Percentiles rank a stretch among this genome's conserved stretches.
Conservation (phyloP, 2,888 invertebrate genomes). For the Rhopalosiphum nymphaeae region DNA sequence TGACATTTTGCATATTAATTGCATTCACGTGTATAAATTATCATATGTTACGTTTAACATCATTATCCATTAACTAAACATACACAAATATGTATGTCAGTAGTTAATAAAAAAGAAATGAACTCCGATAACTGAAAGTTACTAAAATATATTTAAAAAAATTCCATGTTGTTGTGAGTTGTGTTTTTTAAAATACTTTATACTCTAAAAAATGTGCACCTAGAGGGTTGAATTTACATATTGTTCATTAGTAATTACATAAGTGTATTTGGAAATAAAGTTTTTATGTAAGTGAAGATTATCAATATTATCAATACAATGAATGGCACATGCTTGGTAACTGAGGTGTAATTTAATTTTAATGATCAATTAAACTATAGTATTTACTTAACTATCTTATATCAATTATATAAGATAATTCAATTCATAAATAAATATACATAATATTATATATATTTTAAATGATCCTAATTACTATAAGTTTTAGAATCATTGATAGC, state of each 20-base stretch:
- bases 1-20: not conserved
- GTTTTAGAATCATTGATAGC: too few species aligned
- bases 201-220: not conserved
- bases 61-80: not conserved
- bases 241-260: not conserved
- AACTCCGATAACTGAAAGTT: not conserved
- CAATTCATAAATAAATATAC: too few species aligned
- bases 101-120: not conserved
- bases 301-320: not conserved
- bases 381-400: too few species aligned
- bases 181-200: not conserved
- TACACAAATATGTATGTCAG: not conserved
- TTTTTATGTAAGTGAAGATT: not conserved
- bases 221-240: not conserved
- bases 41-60: not conserved
- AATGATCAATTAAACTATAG: too few species aligned
- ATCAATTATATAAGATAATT: too few species aligned
- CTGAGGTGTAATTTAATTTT: not conserved
- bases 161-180: not conserved
- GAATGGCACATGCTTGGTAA: not conserved
- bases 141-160: not conserved
- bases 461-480: too few species aligned
- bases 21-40: not conserved
- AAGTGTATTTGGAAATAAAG: not conserved
- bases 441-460: too few species aligned